Conservation (phyloP, 2,888 invertebrate species). For the Epinotia brunnichana region DNA sequence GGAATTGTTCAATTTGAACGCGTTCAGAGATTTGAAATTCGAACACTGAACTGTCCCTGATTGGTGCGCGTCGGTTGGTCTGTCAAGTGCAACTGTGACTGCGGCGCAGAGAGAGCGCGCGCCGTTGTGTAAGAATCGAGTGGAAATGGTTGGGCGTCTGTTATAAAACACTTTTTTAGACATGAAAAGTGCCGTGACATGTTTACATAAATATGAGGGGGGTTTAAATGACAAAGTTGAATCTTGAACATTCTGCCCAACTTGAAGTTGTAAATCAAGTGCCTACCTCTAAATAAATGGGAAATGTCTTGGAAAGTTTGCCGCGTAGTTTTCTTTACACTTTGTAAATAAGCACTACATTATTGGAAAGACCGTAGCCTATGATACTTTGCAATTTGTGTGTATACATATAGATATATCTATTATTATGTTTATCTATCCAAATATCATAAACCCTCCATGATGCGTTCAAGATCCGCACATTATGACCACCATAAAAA, state of each 20-base stretch:
- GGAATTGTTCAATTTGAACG: conserved; percentile 3
- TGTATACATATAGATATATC: no score
- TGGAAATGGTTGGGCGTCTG: conserved; percentile 35
- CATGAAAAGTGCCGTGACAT: conserved; percentile 40
- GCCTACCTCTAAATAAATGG: no score
- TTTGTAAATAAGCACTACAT: no score
- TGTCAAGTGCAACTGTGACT: conserved; percentile 68
- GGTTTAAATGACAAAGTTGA: conserved; percentile 10
- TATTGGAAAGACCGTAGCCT: no score
- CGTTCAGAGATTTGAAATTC: conserved; percentile 22
- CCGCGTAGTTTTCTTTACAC: no score
- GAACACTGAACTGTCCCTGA: conserved; percentile 42
- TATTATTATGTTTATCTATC: no score
- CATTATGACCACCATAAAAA: no score
- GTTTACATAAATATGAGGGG: conserved; percentile 38
- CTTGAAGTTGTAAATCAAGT: no score
- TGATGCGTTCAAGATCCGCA: no score
- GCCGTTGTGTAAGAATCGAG: conserved; percentile 51
- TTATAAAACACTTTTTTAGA: conserved; percentile 41
- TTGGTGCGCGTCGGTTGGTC: conserved; percentile 55
- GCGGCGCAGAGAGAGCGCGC: conserved; percentile 39
- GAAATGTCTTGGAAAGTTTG: no score
- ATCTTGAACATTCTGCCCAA: neutral
- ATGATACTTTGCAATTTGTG: no score
- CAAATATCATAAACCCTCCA: no score